Evolutionary conservation across 2,888 invertebrate genomes (phyloP).

Genomic region (Agriopis aurantiaria): DNA sequence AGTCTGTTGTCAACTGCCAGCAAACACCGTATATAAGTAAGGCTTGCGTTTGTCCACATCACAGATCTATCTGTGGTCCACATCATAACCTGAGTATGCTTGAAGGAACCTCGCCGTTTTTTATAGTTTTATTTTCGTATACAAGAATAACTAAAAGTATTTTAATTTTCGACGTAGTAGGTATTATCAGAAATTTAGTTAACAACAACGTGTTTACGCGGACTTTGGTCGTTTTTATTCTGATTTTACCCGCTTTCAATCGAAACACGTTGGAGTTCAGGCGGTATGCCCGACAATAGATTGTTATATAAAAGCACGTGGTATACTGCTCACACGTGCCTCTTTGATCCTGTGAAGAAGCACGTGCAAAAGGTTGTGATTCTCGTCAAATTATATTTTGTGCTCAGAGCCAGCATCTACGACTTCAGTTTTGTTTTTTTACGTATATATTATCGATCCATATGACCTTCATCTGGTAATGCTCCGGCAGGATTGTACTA

Average conservation of each 20-base stretch:
- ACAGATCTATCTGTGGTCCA: no score
- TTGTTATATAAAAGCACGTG: constrained; percentile 59
- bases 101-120: neutral
- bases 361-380: constrained; percentile 38
- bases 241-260: constrained; percentile 37
- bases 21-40: no score
- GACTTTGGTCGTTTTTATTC: constrained; percentile 35
- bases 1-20: no score
- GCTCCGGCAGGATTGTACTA: neutral
- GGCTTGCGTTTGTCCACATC: no score
- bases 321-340: constrained; percentile 51
- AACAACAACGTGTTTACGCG: constrained; percentile 35
- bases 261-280: constrained; percentile 53
- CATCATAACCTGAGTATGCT: no score
- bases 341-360: constrained; percentile 40
- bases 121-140: constrained; percentile 5
- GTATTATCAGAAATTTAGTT: constrained; percentile 13
- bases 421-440: neutral
- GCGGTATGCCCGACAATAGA: constrained; percentile 51
- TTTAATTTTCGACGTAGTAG: constrained; percentile 24
- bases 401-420: neutral
- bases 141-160: constrained; percentile 8
- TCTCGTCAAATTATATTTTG: constrained; percentile 2
- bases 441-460: neutral
- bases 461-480: neutral